A percentile compares a stretch with the other conserved stretches of the same genome.
phyloP scores from a whole-genome alignment of 2,888 invertebrate genomes.

The Rhodophaea formosa region DNA sequence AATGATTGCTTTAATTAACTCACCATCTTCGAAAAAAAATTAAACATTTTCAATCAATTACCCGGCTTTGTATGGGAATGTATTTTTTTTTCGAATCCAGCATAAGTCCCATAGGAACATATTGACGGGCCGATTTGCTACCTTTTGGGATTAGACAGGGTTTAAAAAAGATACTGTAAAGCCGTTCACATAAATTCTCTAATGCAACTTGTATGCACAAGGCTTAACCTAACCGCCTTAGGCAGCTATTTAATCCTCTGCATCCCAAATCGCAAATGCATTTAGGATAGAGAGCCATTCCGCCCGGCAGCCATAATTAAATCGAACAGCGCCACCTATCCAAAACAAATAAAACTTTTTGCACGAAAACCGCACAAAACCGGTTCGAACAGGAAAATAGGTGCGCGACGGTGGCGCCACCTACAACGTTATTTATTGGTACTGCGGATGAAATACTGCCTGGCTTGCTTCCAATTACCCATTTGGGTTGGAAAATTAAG shows the following conservation, averaged over 20 bases:
- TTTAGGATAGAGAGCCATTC: not conserved
- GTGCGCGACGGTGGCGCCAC: slow-evolving; percentile 9
- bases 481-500: slow-evolving; percentile 3
- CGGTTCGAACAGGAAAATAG: slow-evolving; percentile 9
- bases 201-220: not conserved
- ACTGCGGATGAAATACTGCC: not conserved
- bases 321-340: slow-evolving; percentile 14
- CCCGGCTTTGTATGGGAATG: too few species aligned
- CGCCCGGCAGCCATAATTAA: slow-evolving; percentile 2
- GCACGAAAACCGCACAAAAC: not conserved
- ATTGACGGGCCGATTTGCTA: too few species aligned
- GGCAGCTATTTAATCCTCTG: not conserved
- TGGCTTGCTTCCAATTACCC: slow-evolving; percentile 8
- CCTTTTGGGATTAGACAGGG: too few species aligned
- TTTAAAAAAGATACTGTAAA: too few species aligned
- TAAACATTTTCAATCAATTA: too few species aligned
- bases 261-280: not conserved
- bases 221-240: not conserved
- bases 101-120: too few species aligned
- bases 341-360: slow-evolving; percentile 16
- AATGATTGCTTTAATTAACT: too few species aligned
- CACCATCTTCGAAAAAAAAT: too few species aligned
- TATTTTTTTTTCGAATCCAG: too few species aligned
- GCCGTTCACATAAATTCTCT: not conserved
- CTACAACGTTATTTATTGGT: slow-evolving; percentile 8